Evolutionary conservation across 2,113 vertebrate species (phyloP).

Genomic region (Saimiri boliviensis): DNA sequence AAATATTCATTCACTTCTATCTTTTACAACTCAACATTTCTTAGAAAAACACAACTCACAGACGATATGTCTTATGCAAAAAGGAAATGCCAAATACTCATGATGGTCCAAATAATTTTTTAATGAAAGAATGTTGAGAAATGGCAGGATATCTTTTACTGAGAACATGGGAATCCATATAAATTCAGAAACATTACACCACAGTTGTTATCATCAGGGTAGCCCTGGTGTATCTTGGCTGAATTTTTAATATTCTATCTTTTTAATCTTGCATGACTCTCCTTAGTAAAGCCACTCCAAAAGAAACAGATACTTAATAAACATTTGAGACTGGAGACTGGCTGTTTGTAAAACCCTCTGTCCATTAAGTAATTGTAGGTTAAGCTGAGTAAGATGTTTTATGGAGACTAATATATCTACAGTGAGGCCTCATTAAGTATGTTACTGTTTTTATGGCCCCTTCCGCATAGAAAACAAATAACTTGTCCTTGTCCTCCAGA

Average conservation of each 20-base stretch:
- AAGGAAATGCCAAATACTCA: constrained; percentile 70
- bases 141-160: constrained; percentile 56
- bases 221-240: constrained; percentile 69
- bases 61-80: constrained; percentile 66
- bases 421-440: constrained; percentile 71
- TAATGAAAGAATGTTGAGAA: constrained; percentile 22
- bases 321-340: constrained; percentile 54
- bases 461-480: constrained; percentile 72
- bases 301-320: constrained; percentile 74
- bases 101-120: constrained; percentile 58
- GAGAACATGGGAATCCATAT: constrained; percentile 54
- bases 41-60: constrained; percentile 27
- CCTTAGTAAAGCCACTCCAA: constrained; percentile 58
- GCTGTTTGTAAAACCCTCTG: constrained; percentile 71
- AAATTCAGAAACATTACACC: constrained; percentile 69
- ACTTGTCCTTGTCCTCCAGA: constrained; percentile 50
- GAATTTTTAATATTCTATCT: constrained; percentile 73
- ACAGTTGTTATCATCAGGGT: constrained; percentile 52
- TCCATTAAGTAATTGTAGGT: constrained; percentile 69
- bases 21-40: constrained; percentile 46
- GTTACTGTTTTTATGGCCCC: constrained; percentile 62
- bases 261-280: constrained; percentile 75
- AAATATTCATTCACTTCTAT: constrained; percentile 34
- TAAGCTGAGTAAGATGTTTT: constrained; percentile 70
- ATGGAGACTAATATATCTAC: constrained; percentile 58